Evolutionary conservation across 2,888 invertebrate genomes (phyloP), one percentile per base, ranked within the genome.

Genomic region (Kuschelorhynchus macadamiae): DNA sequence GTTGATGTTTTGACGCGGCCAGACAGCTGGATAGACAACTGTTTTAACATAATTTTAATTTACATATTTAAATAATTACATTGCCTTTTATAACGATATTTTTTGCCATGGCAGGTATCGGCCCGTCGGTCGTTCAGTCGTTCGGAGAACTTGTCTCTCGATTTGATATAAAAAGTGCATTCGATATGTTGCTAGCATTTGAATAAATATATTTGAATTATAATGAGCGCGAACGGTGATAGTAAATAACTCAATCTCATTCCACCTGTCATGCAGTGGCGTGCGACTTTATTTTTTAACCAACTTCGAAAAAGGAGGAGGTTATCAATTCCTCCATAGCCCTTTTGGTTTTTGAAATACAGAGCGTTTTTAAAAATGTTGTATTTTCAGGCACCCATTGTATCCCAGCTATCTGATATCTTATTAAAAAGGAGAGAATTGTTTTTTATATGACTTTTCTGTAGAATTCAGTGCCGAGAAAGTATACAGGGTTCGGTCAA

Each of bases 171-270:
- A 57, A 57, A 57, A 57, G 12, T 57, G 21, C 57, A 57, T 57
- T 25, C 2, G 25, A 20, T 50, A 49, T 41, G 50, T 60, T 14
- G 49, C 17, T 30, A 49, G 17, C 49, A 39, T 47, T 57, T 14
- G 30, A 60, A 50, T 49, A 60, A 60, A 60, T 60, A 49, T 7
- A 60, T 60, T 60, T 60, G 49, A 60, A 60, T 60, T 50, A 50
- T 50, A 50, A 60, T 49, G 39, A 49, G 21, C 25, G 1, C 18
- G 47, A 57, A 59, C 33, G 49, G 14, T 47, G 39, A 49, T 41
- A 50, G 39, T 60, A 50, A 60, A 60, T 60, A 50, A 60, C 50
- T 60, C 50, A 60, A 60, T 60, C 47, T 16, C 41, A 60, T 16
- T 60, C 50, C 50, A 60, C 50, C 50, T 60, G 50, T 60, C 32